Base-by-base conservation (phyloP, 64 coral and sea anemone species). In the Pachyseris speciosa region DNA sequence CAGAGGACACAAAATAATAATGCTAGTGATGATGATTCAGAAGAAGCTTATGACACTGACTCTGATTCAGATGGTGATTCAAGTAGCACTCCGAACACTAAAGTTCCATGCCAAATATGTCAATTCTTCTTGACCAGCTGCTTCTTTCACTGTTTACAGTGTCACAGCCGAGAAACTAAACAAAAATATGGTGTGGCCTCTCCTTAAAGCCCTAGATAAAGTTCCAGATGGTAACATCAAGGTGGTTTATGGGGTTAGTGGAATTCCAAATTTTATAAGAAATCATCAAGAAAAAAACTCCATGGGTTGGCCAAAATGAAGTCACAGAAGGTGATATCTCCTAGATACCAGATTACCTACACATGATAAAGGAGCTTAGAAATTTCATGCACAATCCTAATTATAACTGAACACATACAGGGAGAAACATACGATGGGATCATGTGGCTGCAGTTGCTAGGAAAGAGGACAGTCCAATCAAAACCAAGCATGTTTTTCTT, bases 171-270 rank as follows among this genome's bases (percentile, higher is more conserved):
- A 77, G 1, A 74, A 72, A 11, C 49, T 88, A 19, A 36, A 70
- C 16, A 60, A 77, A 52, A n/a, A 39, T 34, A 70, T 77, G 36
- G 52, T 88, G 1, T 88, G 86, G 86, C 70, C 73, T 25, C 38
- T 63, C 0, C 22, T 69, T n/a, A 51, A 76, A 75, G 78, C 52
- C 36, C 37, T 88, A 20, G 69, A 53, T 61, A 72, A 20, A 72
- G 17, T 39, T 42, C 40, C 37, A 40, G 30, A 55, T 8, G 6
- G 59, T 30, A 27, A 20, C 0, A 31, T 64, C 9, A 30, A 77
- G 37, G 70, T 89, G 37, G n/a, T 64, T 13, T 77, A 89, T 75
- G 67, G 86, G 39, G 86, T 75, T 44, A 63, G 72, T 64, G 86
- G 26, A 30, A 78, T 51, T 50, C 74, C 10, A 49, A 81, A 22